Percentiles rank a stretch among this genome's conserved stretches.
Evolutionary conservation across 92 coral and sea anemone species (phyloP).

Genomic region (Siderastrea siderea): DNA sequence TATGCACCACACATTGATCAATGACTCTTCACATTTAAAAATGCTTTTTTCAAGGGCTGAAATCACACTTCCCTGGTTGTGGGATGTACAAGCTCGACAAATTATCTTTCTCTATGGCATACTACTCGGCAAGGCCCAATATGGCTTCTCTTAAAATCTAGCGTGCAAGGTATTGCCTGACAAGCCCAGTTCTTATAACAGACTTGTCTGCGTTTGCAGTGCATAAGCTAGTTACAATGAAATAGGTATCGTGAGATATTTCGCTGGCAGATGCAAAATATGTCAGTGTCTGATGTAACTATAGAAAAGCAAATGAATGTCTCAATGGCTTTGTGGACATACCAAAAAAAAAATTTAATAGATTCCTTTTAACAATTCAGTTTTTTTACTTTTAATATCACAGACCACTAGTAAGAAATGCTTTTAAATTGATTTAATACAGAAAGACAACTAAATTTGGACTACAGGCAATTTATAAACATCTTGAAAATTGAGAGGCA

Average conservation of each 20-base stretch:
- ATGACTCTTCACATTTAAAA: background rate
- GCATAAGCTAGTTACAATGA: background rate
- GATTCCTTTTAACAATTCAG: too few species aligned
- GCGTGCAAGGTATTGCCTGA: background rate
- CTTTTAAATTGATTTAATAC: too few species aligned
- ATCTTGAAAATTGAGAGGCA: background rate
- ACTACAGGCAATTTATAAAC: background rate
- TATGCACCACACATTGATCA: background rate
- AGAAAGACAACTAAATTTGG: background rate
- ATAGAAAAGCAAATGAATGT: too few species aligned
- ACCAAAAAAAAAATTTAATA: too few species aligned
- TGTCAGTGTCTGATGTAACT: too few species aligned
- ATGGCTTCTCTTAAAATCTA: background rate
- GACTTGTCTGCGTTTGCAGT: background rate
- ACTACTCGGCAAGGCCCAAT: background rate
- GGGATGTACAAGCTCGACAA: background rate
- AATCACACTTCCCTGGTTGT: background rate
- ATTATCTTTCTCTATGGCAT: too few species aligned
- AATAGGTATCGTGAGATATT: too few species aligned
- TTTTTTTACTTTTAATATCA: too few species aligned
- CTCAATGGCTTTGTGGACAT: too few species aligned
- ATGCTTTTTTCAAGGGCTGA: background rate
- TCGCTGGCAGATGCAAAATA: too few species aligned
- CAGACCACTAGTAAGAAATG: too few species aligned
- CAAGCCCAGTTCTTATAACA: background rate